phyloP scores from a whole-genome alignment of 2,797 vertebrate genomes.

The Lateolabrax maculatus region DNA sequence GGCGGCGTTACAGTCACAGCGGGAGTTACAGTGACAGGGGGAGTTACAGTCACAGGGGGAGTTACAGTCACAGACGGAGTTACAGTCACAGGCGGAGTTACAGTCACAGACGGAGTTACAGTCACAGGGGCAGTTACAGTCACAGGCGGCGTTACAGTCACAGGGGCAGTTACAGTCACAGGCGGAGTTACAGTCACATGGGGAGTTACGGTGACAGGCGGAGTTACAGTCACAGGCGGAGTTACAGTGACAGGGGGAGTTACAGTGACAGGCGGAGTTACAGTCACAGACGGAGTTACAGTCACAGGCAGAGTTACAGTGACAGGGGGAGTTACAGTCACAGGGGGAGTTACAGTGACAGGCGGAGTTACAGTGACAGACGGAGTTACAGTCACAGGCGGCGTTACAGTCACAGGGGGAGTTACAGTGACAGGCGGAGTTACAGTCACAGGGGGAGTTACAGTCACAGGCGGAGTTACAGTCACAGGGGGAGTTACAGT shows the following conservation, averaged over 20 bases:
- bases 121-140: background rate
- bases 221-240: background rate
- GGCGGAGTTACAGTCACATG: background rate
- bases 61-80: background rate
- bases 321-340: background rate
- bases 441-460: background rate
- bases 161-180: background rate
- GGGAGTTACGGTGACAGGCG: no score
- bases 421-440: no score
- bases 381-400: background rate
- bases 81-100: background rate
- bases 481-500: background rate
- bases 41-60: no score
- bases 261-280: background rate
- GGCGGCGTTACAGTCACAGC: background rate
- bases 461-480: background rate
- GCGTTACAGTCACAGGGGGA: background rate
- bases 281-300: background rate
- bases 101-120: background rate
- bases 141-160: no score
- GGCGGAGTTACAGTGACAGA: no score
- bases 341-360: background rate
- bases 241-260: background rate
- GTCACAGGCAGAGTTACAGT: no score
- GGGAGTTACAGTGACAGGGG: background rate